A percentile compares a stretch with the other conserved stretches of the same genome.
These are phyloP conservation scores for Halcyon chelicuti DNA, from an alignment of 2,797 vertebrate genomes.

Conservation along the genomic window DNA sequence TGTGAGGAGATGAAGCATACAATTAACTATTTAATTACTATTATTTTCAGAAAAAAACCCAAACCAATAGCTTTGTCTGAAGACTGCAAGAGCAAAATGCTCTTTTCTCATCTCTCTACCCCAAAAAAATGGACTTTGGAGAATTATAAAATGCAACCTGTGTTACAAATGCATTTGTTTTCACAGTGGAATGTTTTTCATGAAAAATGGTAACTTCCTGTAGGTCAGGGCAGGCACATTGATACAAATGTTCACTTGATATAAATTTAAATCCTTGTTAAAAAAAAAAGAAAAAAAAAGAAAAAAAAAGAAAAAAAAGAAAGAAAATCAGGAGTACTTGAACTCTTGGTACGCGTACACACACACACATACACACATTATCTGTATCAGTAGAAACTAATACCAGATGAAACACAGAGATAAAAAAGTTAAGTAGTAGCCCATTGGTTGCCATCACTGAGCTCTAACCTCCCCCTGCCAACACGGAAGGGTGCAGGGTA, in stretches of 20 bases:
- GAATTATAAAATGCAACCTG: not conserved
- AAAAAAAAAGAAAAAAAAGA: not conserved
- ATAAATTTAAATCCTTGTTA: not conserved
- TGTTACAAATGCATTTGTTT: not conserved
- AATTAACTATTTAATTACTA: not conserved
- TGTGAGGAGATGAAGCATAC: not conserved
- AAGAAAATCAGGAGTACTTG: not conserved
- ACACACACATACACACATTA: not conserved
- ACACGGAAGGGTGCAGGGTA: not conserved
- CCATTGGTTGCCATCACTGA: rapidly evolving
- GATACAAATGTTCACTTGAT: not conserved
- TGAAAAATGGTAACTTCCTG: not conserved
- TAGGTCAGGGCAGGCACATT: not conserved
- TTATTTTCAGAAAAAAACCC: not conserved
- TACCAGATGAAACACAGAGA: not conserved
- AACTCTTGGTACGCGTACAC: not conserved
- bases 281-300: too few species aligned
- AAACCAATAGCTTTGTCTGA: not conserved
- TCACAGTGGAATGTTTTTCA: not conserved
- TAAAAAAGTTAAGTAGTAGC: not conserved
- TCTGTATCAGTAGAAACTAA: not conserved
- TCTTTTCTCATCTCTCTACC: not conserved
- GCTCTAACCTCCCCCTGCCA: not conserved
- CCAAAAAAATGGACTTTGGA: not conserved
- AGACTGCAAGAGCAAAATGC: not conserved